Conservation (phyloP, 2,113 vertebrate genomes). For the Corythoichthys intestinalis region DNA sequence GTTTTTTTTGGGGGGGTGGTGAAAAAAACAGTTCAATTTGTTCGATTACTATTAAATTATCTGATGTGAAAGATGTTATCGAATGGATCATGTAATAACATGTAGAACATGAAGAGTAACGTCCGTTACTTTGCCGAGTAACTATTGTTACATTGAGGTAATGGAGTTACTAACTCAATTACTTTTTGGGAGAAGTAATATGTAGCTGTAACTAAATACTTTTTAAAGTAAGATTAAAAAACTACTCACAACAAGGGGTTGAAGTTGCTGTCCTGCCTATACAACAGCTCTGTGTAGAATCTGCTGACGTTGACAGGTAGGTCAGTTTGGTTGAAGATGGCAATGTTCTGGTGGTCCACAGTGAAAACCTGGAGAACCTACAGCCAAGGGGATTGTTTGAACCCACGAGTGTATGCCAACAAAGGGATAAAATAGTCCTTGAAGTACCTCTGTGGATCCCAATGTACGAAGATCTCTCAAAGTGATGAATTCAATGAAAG, state of each 20-base stretch:
- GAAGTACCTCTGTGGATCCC: constrained; percentile 52
- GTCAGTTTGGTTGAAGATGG: constrained; percentile 39
- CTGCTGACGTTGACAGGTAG: constrained; percentile 44
- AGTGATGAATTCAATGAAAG: constrained; percentile 61
- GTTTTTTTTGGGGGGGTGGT: too few species aligned
- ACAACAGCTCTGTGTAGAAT: constrained; percentile 61
- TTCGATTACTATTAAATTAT: too few species aligned
- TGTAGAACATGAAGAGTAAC: too few species aligned
- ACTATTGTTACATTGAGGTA: too few species aligned
- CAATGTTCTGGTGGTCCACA: constrained; percentile 58
- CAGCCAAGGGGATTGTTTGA: neutral
- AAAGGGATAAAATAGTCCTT: neutral
- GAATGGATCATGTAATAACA: too few species aligned
- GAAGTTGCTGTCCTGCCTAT: constrained; percentile 58
- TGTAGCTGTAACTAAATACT: too few species aligned
- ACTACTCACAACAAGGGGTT: constrained; percentile 62
- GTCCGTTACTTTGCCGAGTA: too few species aligned
- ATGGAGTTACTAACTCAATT: too few species aligned
- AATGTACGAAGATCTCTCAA: constrained; percentile 52
- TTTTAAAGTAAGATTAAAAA: neutral
- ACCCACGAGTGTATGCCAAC: neutral
- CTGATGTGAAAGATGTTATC: too few species aligned
- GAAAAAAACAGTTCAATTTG: too few species aligned
- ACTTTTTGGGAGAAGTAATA: too few species aligned
- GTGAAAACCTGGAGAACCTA: constrained; percentile 64